Base-by-base conservation (phyloP, 2,797 vertebrate genomes). In the Stomatorhinus walkeri region DNA sequence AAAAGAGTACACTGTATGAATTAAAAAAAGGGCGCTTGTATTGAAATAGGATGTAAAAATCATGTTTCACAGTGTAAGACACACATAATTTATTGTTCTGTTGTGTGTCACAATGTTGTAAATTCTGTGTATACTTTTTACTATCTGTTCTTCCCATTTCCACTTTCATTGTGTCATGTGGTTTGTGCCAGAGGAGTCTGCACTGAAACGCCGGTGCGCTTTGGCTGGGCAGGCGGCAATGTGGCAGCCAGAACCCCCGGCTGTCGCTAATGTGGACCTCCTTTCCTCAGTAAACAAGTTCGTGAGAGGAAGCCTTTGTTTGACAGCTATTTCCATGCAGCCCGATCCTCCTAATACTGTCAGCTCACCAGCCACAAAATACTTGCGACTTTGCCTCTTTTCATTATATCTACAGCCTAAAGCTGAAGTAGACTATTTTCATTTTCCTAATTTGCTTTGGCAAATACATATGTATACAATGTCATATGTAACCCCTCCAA, bases 301-400 rank as follows among this genome's bases (percentile, higher is more conserved):
- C 89, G 87, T 94, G 90, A 94, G 92, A 93, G 93, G 90, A 88
- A 49, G 89, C 91, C 91, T 94, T 95, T 95, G 94, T 95, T 91
- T 95, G 52, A 52, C 24, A 87, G 90, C 79, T 94, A 94, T 94
- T 93, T 85, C 93, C 92, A 89, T 91, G 91, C 88, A 90, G 88
- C 90, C 91, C 90, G 90, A 91, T 92, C 88, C 91, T 88, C 84
- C 43, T 85, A 36, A 86, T 76, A 16, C 28, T n/a, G 32, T 48
- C 49, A 36, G 43, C 24, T 43, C 54, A 68, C 79, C n/a, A 22
- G 61, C 49, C 43, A 68, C 52, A 64, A 89, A 85, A 61, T 89
- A 16, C 5, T 43, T 46, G 10, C 7, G 16, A 85, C 43, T 85
- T 76, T 68, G 46, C 43, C 36, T 59, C 24, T 22, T 89, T 64